phyloP scores from a whole-genome alignment of 1,140 invertebrate species.

The Aradophagus sp. region DNA sequence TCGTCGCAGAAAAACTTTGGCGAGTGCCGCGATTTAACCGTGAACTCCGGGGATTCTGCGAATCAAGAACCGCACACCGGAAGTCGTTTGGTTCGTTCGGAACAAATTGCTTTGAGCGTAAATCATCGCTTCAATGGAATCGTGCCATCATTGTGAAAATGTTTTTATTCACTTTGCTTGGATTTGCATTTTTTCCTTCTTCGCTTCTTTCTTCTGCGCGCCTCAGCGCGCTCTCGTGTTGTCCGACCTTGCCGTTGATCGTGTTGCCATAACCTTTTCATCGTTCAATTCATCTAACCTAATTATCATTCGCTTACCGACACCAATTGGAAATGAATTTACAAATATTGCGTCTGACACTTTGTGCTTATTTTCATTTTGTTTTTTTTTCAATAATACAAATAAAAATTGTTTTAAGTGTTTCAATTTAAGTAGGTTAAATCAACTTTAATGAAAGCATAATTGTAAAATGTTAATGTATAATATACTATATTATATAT shows the following conservation, averaged over 20 bases:
- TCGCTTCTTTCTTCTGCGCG: no score
- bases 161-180: constrained; percentile 55
- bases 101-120: constrained; percentile 60
- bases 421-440: no score
- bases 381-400: no score
- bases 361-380: no score
- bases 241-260: constrained; percentile 20
- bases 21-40: constrained; percentile 56
- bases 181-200: constrained; percentile 52
- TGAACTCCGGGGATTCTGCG: constrained; percentile 50
- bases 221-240: constrained; percentile 21
- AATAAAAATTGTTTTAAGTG: no score
- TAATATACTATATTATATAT: no score
- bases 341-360: no score
- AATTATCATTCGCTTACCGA: constrained; percentile 18
- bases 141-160: constrained; percentile 55
- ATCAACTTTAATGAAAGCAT: no score
- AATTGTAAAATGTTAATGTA: no score
- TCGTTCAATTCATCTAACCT: constrained; percentile 28
- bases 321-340: no score
- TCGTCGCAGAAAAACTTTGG: constrained; percentile 50
- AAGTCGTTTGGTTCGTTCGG: constrained; percentile 56
- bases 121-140: constrained; percentile 59
- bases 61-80: constrained; percentile 59
- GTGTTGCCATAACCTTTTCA: constrained; percentile 16